Evolutionary conservation across 1,140 invertebrate genomes (phyloP).

Genomic region (Drosophila hydei): DNA sequence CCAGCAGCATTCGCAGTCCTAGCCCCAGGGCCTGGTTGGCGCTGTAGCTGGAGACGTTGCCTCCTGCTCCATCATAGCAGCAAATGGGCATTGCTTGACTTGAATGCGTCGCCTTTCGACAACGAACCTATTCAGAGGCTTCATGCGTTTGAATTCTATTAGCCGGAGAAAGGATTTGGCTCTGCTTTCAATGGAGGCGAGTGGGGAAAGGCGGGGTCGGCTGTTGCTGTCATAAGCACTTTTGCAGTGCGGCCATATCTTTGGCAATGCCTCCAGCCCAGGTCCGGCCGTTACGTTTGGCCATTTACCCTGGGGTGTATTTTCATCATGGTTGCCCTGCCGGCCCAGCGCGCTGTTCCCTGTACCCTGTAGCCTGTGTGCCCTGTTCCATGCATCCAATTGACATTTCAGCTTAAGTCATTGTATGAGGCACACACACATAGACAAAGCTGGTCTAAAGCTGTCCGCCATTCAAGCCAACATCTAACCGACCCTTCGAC

Average conservation of each 20-base stretch:
- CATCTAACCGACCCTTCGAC: slow-evolving; percentile 26
- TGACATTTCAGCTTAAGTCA: slow-evolving; percentile 82
- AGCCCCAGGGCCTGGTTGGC: neutral
- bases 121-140: slow-evolving; percentile 80
- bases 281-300: slow-evolving; percentile 55
- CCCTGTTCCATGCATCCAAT: slow-evolving; percentile 67
- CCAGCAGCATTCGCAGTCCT: neutral
- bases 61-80: slow-evolving; percentile 10
- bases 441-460: slow-evolving; percentile 48
- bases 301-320: slow-evolving; percentile 73
- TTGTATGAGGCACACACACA: slow-evolving; percentile 61
- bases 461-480: slow-evolving; percentile 68
- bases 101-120: slow-evolving; percentile 68
- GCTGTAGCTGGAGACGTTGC: neutral
- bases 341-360: neutral
- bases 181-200: slow-evolving; percentile 6
- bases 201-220: neutral
- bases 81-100: slow-evolving; percentile 55
- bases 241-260: slow-evolving; percentile 55
- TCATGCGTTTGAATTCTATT: slow-evolving; percentile 82
- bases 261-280: slow-evolving; percentile 18
- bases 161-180: slow-evolving; percentile 76
- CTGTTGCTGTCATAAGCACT: slow-evolving; percentile 76
- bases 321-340: slow-evolving; percentile 58
- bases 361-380: slow-evolving; percentile 4